Base-by-base conservation (phyloP, 2,888 invertebrate genomes). In the Cataglyphis cursor region DNA sequence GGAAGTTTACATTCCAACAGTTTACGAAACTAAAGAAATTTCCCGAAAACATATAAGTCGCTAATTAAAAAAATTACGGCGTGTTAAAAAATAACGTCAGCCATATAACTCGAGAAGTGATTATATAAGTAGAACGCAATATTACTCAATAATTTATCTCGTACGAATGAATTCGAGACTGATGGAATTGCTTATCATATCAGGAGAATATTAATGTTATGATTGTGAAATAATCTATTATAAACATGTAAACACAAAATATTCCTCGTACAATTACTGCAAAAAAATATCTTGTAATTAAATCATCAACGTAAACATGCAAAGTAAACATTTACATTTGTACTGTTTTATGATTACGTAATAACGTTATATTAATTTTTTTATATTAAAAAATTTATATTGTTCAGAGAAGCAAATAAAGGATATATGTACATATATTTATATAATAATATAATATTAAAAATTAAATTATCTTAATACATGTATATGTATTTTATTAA, bases 11-110 rank as follows among this genome's bases (percentile, higher is more conserved):
- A n/a, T 74, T 41, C 12, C 54, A n/a, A 76, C 41, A 65, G 72
- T 80, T 87, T 72, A 51, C 59, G 74, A 44, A 51, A 21, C 41
- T 24, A n/a, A 5, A 75, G 68, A 38, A 81, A 62, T 80, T 73
- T 61, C 59, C 68, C 1, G 24, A 28, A 75, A 28, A 64, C 15
- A 61, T 61, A 61, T 51, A 54, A 48, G 6, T 51, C 51, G 12
- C n/a, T n/a, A 9, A n/a, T 12, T 65, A 65, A 75, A 48, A 51
- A 44, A 35, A 35, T 35, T 6, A 35, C 4, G 6, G 6, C 6
- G 6, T 35, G 0, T 65, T 75, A 75, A 48, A 51, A 65, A 41
- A 75, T 48, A 51, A 48, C 21, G 66, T n/a, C 35, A 28, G 35
- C 41, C 51, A 78, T 44, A 44, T 44, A 57, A 31, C 68, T 21